phyloP scores from a whole-genome alignment of 2,113 vertebrate genomes.

The Irena cyanogastra region DNA sequence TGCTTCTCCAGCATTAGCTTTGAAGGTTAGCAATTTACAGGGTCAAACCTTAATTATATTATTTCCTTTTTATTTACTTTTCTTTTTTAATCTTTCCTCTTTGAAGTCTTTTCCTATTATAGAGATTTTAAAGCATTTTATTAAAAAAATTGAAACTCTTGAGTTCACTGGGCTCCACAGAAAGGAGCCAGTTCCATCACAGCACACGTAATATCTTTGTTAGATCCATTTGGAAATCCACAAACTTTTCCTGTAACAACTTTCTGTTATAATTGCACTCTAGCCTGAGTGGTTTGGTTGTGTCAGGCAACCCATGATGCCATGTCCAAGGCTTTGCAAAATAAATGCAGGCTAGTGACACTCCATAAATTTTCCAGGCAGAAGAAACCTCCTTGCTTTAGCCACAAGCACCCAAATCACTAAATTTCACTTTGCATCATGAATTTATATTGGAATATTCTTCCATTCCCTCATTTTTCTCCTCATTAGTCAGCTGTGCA shows the following conservation, averaged over 20 bases:
- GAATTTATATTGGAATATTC: background rate
- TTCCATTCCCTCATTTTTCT: background rate
- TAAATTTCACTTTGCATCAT: background rate
- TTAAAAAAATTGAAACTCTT: background rate
- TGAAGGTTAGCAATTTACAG: constrained; percentile 73
- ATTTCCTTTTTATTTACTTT: constrained; percentile 62
- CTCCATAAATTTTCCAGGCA: background rate
- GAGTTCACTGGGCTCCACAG: background rate
- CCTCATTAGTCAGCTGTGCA: background rate
- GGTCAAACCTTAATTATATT: constrained; percentile 73
- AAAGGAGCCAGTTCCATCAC: background rate
- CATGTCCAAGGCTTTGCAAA: background rate
- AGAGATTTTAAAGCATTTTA: constrained; percentile 5
- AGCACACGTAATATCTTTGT: background rate
- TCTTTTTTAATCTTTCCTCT: constrained; percentile 49
- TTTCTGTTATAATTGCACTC: background rate
- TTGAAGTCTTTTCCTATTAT: constrained; percentile 36
- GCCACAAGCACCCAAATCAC: background rate
- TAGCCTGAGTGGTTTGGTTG: background rate
- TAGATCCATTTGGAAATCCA: background rate
- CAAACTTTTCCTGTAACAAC: background rate
- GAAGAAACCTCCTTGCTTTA: background rate
- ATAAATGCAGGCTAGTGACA: background rate
- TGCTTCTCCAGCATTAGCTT: constrained; percentile 69
- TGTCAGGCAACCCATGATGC: background rate